A percentile compares a stretch with the other conserved stretches of the same genome.
Evolutionary conservation across 2,797 vertebrate species (phyloP).

Genomic region (Oceanodroma leucorhoa): DNA sequence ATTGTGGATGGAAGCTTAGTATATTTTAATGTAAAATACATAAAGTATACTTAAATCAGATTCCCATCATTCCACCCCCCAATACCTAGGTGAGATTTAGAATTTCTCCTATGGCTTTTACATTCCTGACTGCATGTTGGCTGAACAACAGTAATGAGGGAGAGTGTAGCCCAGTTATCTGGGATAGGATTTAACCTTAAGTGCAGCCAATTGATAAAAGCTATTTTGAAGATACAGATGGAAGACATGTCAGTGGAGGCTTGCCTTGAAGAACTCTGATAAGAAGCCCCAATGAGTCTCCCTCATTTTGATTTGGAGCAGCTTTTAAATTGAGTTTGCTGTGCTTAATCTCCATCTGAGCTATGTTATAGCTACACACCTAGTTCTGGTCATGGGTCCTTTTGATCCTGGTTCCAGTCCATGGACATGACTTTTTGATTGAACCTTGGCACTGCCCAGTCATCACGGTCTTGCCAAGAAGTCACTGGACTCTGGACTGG

Average conservation of each 20-base stretch:
- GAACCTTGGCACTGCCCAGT: background rate
- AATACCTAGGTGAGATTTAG: background rate
- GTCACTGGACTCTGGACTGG: background rate
- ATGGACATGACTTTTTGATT: background rate
- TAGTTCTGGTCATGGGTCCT: background rate
- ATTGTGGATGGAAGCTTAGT: background rate
- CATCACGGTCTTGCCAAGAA: background rate
- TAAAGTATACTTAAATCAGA: background rate
- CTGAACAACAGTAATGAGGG: background rate
- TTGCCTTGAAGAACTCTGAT: background rate
- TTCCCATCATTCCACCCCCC: background rate
- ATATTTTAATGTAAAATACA: background rate
- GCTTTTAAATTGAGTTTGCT: background rate
- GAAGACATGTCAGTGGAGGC: background rate
- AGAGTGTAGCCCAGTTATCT: background rate
- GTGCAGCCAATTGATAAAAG: background rate
- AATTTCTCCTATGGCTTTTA: background rate
- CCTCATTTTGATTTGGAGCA: background rate
- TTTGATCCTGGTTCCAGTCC: background rate
- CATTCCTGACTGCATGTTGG: background rate
- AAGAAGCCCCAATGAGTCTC: accelerated
- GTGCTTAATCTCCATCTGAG: background rate
- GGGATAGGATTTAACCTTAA: background rate
- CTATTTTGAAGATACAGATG: background rate
- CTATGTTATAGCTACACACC: background rate